These are phyloP conservation scores for Chionomys nivalis DNA, from an alignment of 2,113 vertebrate species.

Conservation along the genomic window DNA sequence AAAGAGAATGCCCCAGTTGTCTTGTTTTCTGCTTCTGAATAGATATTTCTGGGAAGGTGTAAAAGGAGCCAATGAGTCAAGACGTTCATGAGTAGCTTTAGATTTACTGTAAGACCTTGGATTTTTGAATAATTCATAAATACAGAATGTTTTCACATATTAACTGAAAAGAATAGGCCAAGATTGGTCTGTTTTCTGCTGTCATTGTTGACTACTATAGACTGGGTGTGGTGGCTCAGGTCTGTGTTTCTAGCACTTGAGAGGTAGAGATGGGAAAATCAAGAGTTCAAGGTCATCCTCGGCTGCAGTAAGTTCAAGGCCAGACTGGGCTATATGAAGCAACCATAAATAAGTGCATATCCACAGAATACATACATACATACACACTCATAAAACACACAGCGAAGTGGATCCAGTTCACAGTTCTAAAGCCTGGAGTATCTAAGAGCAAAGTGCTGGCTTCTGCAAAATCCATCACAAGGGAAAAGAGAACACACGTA, in stretches of 20 bases:
- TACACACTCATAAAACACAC: not conserved
- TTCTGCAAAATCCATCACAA: not conserved
- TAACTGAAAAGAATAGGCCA: constrained; percentile 6
- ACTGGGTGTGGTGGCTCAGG: not conserved
- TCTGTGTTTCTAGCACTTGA: not conserved
- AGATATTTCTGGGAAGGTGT: constrained; percentile 31
- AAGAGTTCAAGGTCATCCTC: not conserved
- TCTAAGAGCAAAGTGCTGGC: not conserved
- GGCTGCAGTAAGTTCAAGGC: not conserved
- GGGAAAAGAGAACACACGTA: not conserved
- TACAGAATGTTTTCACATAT: not conserved
- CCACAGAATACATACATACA: not conserved
- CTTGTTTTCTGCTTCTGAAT: not conserved
- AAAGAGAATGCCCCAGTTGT: not conserved
- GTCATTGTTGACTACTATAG: not conserved
- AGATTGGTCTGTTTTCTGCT: not conserved
- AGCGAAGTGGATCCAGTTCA: not conserved
- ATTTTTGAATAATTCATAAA: constrained; percentile 52
- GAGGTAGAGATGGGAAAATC: not conserved
- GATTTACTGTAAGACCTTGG: constrained; percentile 41
- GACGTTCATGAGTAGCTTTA: constrained; percentile 50
- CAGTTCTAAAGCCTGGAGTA: not conserved
- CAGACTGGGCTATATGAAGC: not conserved
- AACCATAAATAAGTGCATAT: not conserved
- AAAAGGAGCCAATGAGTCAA: constrained; percentile 62